Evolutionary conservation across 2,888 invertebrate genomes (phyloP).

Genomic region (Autographa gamma): DNA sequence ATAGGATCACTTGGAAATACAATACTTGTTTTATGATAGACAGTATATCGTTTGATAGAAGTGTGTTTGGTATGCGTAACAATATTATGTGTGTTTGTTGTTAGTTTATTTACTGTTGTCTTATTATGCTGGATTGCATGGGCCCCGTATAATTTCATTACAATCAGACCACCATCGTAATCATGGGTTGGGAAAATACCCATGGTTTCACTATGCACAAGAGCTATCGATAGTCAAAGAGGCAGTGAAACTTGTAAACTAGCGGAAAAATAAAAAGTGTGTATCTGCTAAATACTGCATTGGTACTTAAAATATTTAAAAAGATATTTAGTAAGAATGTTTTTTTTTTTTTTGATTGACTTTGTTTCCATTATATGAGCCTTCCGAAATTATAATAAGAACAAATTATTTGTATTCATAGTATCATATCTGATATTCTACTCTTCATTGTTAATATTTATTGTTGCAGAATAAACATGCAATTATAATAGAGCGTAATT

Average conservation of each 20-base stretch:
- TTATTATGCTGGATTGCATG: background rate
- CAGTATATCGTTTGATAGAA: background rate
- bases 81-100: background rate
- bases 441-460: background rate
- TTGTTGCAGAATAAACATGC: background rate
- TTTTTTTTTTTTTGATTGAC: conserved; percentile 10
- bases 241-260: no score
- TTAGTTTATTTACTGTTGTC: background rate
- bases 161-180: background rate
- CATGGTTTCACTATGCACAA: background rate
- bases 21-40: background rate
- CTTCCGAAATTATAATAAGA: background rate
- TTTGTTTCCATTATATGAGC: conserved; percentile 10
- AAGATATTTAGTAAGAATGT: background rate
- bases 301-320: background rate
- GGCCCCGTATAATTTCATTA: background rate
- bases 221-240: no score
- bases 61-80: background rate
- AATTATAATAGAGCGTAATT: no score
- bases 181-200: background rate
- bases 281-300: no score
- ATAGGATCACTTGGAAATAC: conserved; percentile 19
- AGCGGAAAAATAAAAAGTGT: no score
- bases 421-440: background rate
- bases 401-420: conserved; percentile 14